Evolutionary conservation across 2,888 invertebrate species (phyloP).

Genomic region (Lucinisca nassula): DNA sequence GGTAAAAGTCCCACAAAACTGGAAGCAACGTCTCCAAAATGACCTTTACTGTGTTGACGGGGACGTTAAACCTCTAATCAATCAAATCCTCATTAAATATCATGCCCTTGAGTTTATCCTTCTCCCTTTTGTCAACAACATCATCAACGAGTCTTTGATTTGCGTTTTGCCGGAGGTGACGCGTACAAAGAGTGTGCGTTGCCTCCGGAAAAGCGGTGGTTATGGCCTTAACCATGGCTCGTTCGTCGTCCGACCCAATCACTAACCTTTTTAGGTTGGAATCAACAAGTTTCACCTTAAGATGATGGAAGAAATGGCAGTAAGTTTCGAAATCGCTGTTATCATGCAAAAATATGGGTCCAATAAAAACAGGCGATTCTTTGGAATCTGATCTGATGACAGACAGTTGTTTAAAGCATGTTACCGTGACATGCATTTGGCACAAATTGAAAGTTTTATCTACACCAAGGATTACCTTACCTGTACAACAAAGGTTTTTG

Average conservation of each 20-base stretch:
- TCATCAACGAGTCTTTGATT: too few species aligned
- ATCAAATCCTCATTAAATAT: constrained; percentile 46
- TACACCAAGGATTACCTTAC: constrained; percentile 33
- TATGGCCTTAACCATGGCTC: constrained; percentile 41
- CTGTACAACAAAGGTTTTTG: constrained; percentile 19
- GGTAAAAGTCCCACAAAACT: too few species aligned
- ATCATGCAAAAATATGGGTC: constrained; percentile 48
- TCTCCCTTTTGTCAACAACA: not conserved
- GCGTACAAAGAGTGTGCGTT: constrained; percentile 48
- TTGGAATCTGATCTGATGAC: not conserved
- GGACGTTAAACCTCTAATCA: too few species aligned
- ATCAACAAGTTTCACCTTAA: constrained; percentile 28
- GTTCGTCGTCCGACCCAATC: constrained; percentile 51
- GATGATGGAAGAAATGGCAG: constrained; percentile 47
- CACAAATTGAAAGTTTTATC: constrained; percentile 62
- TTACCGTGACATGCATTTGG: constrained; percentile 46
- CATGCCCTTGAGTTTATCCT: constrained; percentile 9
- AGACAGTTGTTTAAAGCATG: constrained; percentile 9
- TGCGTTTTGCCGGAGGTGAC: constrained; percentile 42
- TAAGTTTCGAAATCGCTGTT: constrained; percentile 60
- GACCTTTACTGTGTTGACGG: too few species aligned
- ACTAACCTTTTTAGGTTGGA: constrained; percentile 22
- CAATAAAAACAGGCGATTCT: constrained; percentile 26
- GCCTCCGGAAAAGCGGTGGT: constrained; percentile 38
- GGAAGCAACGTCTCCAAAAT: too few species aligned